Evolutionary conservation across 2,113 vertebrate genomes (phyloP), one percentile per base, ranked within the genome.

Genomic region (Psephotus haematonotus): DNA sequence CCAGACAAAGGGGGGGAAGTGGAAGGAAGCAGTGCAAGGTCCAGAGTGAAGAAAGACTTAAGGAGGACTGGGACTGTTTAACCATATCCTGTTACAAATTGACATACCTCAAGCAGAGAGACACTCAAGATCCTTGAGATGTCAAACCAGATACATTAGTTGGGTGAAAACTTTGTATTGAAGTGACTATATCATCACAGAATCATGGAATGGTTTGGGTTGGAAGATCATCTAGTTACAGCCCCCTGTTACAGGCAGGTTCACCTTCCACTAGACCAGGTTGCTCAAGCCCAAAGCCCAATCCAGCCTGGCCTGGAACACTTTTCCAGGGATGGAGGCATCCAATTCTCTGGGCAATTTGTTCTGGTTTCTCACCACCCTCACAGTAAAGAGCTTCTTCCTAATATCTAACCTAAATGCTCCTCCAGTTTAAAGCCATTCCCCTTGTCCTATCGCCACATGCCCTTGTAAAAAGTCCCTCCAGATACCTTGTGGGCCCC

Each of bases 111-210:
- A 2, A 82, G 12, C 41, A 44, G 14, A 86, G 53, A 62, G 28
- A 13, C 8, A 15, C 49, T 78, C 13, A 22, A 39, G 28, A 67
- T 31, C 19, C 43, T 29, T 39, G 28, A 72, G 47, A 43, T 22
- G 19, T 37, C 35, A 85, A 68, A 55, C 5, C 0, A 0, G 23
- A 44, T 27, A 10, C 3, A 60, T 16, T 41, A 17, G 6, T 35
- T 49, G 2, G 3, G 23, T 3, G 3, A 67, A 78, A 85, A 15
- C 5, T 23, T 27, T 24, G 5, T 10, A 33, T 29, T 72, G 19
- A 72, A 72, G 49, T 29, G 16, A 33, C 50, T 33, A 3, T 3
- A 59, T 35, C 33, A 59, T 23, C 57, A 59, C 22, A 59, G 57
- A 59, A 59, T 23, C 57, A 59, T 59, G 35, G 57, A 35, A 59